phyloP scores from a whole-genome alignment of 2,113 vertebrate genomes.

The Microcebus tavaratra region DNA sequence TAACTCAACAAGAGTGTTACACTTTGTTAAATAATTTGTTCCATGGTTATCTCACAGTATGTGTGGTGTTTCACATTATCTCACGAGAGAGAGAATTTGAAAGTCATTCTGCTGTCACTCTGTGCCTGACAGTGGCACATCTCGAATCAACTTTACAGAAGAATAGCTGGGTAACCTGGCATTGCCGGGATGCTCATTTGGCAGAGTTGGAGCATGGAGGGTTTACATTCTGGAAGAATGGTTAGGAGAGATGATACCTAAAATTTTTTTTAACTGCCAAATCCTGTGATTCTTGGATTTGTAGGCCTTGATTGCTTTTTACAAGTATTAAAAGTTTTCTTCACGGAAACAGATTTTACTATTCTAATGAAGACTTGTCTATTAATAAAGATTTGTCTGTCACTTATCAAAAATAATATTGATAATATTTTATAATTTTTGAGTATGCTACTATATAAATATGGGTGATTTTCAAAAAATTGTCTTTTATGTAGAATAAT shows the following conservation, averaged over 20 bases:
- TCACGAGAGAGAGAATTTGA: background rate
- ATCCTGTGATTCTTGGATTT: slow-evolving; percentile 5
- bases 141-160: background rate
- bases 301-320: background rate
- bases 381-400: background rate
- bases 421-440: background rate
- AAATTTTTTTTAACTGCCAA: background rate
- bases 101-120: background rate
- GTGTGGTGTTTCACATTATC: background rate
- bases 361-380: background rate
- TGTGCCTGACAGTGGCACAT: background rate
- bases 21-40: background rate
- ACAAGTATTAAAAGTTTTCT: background rate
- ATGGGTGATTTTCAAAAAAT: background rate
- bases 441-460: background rate
- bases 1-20: background rate
- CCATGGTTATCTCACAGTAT: background rate
- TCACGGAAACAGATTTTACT: background rate
- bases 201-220: background rate
- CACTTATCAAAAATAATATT: background rate
- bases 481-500: background rate
- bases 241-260: background rate
- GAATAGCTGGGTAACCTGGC: background rate
- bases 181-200: background rate
- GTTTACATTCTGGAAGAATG: background rate